Evolutionary conservation across 2,888 invertebrate genomes (phyloP), one percentile per base, ranked within the genome.

Genomic region (Cephalotes varians): DNA sequence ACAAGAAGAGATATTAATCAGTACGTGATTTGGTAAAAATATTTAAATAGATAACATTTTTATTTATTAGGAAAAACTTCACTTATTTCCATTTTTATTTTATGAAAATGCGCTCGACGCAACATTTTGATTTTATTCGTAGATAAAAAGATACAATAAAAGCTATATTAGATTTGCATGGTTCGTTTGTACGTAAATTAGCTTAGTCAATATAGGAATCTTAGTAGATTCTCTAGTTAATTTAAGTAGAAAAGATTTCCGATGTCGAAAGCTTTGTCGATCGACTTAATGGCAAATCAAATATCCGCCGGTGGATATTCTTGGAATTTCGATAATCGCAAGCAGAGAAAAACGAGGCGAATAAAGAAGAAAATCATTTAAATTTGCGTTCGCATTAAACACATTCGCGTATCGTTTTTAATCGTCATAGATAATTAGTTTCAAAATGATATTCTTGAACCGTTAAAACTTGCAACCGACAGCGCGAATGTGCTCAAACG

Each of bases 211-310:
- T 9, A 49, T 58, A 72, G 58, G 5, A 73, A 72, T 56, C 37
- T 58, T 73, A 44, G 58, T n/a, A 73, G 58, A 73, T 40, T 72
- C 72, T 21, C 21, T 44, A 60, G 73, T 5, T 72, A 28, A 58
- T 44, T 28, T 21, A 47, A 44, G 31, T 73, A 73, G 58, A 73
- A 58, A n/a, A n/a, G n/a, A 54, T 31, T 58, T 72, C 5, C 44
- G 18, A 18, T 44, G 15, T 58, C n/a, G 21, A 15, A 25, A 58
- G 40, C n/a, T 58, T 58, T 28, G 37, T 58, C 56, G 3, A 28
- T 72, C 34, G 54, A 54, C 25, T 10, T 54, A 72, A 18, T n/a
- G 25, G 12, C 54, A 40, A 58, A 72, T 58, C 44, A n/a, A 56
- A 40, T 44, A n/a, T 73, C 56, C n/a, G 69, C 10, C 15, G 12